Evolutionary conservation across 2,888 invertebrate species (phyloP).

Genomic region (Blomia tropicalis): DNA sequence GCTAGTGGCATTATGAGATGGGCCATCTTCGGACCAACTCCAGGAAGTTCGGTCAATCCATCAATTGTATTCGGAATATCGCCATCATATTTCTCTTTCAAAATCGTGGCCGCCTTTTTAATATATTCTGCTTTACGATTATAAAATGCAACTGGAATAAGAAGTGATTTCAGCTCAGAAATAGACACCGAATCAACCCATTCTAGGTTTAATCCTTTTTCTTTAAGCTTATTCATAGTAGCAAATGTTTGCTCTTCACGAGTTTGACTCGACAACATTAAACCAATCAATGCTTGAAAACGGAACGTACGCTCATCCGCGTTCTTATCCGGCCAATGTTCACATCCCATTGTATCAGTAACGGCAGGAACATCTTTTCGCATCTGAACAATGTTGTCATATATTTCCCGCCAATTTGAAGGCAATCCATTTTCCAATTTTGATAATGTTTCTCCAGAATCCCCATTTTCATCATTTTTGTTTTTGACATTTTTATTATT

Average conservation of each 20-base stretch:
- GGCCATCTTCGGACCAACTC: conserved; percentile 96
- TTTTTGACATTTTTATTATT: too few relatives aligned
- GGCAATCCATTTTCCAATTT: conserved; percentile 37
- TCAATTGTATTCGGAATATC: conserved; percentile 75
- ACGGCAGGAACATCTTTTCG: conserved; percentile 62
- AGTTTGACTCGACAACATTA: conserved; percentile 96
- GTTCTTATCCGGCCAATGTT: conserved; percentile 49
- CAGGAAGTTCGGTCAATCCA: conserved; percentile 69
- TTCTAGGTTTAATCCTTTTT: conserved; percentile 52
- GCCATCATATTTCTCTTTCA: conserved; percentile 57
- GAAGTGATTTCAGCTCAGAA: conserved; percentile 55
- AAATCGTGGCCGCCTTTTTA: conserved; percentile 60
- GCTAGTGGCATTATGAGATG: conserved; percentile 87
- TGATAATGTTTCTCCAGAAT: background rate
- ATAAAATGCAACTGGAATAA: conserved; percentile 69
- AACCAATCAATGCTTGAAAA: conserved; percentile 59
- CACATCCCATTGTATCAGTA: conserved; percentile 86
- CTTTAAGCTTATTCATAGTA: conserved; percentile 62
- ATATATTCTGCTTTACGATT: conserved; percentile 80
- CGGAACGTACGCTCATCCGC: conserved; percentile 6
- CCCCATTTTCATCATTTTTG: too few relatives aligned
- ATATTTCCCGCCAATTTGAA: conserved; percentile 50
- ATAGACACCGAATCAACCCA: conserved; percentile 52
- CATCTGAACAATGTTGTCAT: conserved; percentile 67
- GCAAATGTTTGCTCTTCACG: conserved; percentile 81